Conservation (phyloP, 2,113 vertebrate species). For the Heterotilapia buettikoferi region DNA sequence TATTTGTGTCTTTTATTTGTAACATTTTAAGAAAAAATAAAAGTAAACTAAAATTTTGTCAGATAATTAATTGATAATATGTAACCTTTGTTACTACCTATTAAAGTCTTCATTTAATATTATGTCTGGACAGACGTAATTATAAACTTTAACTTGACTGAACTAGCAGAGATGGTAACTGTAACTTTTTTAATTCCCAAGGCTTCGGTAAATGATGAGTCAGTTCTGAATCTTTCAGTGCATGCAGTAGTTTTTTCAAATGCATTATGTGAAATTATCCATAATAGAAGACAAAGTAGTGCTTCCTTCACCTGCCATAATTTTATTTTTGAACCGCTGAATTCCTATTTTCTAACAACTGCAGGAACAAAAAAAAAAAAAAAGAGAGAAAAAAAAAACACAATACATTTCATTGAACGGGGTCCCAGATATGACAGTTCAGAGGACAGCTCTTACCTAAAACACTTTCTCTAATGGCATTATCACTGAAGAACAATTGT, state of each 20-base stretch:
- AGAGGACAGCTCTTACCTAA: slow-evolving; percentile 3
- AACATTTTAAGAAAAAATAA: neutral
- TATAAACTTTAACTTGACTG: neutral
- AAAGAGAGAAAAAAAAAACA: neutral
- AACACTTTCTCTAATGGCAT: slow-evolving; percentile 10
- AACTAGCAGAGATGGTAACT: neutral
- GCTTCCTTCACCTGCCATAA: neutral
- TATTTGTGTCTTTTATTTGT: neutral
- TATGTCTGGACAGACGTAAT: neutral
- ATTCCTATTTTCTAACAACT: neutral
- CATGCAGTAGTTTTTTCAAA: neutral
- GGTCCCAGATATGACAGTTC: slow-evolving; percentile 10
- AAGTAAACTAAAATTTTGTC: neutral
- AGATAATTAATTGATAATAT: neutral
- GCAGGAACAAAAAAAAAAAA: neutral
- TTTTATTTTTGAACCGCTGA: neutral
- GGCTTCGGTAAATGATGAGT: neutral
- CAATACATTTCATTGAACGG: neutral
- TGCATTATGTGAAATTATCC: neutral
- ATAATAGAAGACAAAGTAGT: neutral
- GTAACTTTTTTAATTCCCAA: neutral
- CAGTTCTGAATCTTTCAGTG: neutral
- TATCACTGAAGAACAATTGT: neutral
- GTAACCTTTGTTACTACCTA: neutral
- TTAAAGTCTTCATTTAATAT: neutral